Base-by-base conservation (phyloP, 2,888 invertebrate genomes). In the Drosophila cognata region DNA sequence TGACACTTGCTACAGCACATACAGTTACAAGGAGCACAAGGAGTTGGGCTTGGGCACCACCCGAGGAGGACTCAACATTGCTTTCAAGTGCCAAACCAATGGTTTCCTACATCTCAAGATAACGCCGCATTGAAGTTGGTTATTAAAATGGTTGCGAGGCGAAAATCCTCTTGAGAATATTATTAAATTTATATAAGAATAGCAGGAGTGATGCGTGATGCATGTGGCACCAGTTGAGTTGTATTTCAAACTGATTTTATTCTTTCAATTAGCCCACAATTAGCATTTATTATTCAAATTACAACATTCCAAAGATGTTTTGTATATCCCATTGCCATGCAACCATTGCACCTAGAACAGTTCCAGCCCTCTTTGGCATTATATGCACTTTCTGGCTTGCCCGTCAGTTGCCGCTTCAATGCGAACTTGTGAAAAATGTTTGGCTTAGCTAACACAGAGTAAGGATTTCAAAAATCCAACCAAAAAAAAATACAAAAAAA, bases 1-100 rank as follows among this genome's bases (percentile, higher is more conserved):
- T 74, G 74, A 79, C 74, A 79, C 64, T 68, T 68, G 74, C 41
- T 52, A 68, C 74, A 63, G 60, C 29, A 41, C 21, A 57, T 16
- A 21, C 33, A 55, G 43, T 38, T 25, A 41, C 36, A 16, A 25
- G 36, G 25, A 53, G 18, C 10, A 28, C 21, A 18, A n/a, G 46
- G n/a, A 36, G 59, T 16, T 36, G 25, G 36, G 16, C n/a, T 16
- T 36, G 25, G 36, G 16, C n/a, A n/a, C n/a, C 25, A 43, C 33
- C 53, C 25, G 36, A 43, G 36, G 25, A 62, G 33, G 36, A 53
- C 62, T 58, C 28, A 50, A 33, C 55, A 38, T 50, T 8, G 41
- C 48, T 50, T 69, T 58, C 58, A 58, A 58, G 51, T 29, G 55
- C 35, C 48, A 55, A 55, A 53, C 43, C 50, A 36, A 59, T 48